phyloP scores from a whole-genome alignment of 2,888 invertebrate genomes.

The Nomada flava region DNA sequence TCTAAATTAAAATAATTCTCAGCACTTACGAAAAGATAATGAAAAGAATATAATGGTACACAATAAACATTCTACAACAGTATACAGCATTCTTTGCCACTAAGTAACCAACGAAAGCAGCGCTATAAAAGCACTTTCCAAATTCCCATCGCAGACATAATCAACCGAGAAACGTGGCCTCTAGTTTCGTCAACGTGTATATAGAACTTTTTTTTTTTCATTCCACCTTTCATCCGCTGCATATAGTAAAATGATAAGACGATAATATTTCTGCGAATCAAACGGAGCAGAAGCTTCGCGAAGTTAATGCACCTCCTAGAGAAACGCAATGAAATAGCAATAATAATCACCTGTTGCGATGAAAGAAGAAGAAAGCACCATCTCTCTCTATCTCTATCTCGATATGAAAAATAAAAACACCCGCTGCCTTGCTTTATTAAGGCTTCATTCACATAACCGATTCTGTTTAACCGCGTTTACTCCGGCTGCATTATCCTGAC shows the following conservation, averaged over 20 bases:
- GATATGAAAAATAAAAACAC: background rate
- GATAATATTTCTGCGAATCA: background rate
- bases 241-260: background rate
- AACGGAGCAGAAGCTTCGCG: no score
- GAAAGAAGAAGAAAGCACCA: background rate
- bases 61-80: no score
- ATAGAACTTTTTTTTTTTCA: background rate
- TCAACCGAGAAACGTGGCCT: background rate
- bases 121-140: background rate
- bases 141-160: background rate
- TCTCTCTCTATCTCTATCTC: background rate
- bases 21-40: no score
- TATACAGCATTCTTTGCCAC: no score
- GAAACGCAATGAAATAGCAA: background rate
- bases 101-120: background rate
- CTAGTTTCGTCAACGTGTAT: background rate
- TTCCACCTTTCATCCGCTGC: background rate
- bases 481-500: constrained; percentile 41
- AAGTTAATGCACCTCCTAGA: background rate
- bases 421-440: constrained; percentile 4
- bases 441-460: constrained; percentile 30
- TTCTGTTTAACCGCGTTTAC: constrained; percentile 36
- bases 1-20: no score
- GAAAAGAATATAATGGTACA: no score
- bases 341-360: constrained; percentile 23